phyloP scores from a whole-genome alignment of 30 jellyfish, hydroid and myxozoan genomes.

The Catostylus mosaicus region DNA sequence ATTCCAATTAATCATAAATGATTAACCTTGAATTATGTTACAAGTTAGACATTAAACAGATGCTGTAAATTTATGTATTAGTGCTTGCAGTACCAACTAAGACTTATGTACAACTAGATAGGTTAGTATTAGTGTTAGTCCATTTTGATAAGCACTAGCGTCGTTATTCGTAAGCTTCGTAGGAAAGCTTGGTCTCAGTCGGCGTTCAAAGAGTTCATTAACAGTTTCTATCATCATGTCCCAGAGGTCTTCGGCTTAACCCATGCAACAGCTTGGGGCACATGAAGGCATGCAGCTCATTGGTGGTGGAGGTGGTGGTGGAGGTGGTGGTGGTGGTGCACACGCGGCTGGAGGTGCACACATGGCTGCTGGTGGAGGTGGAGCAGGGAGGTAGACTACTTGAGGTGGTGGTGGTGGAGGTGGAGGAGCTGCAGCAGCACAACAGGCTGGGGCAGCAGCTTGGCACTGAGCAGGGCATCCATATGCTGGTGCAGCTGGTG shows the following conservation, averaged over 20 bases:
- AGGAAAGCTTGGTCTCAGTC: constrained; percentile 16
- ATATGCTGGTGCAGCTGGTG: constrained; percentile 64
- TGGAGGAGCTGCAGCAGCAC: constrained; percentile 86
- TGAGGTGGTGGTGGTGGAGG: constrained; percentile 97
- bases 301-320: constrained; percentile 80
- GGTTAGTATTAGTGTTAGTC: constrained; percentile 13
- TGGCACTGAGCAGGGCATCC: constrained; percentile 85
- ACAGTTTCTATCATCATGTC: constrained; percentile 5
- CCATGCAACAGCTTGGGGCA: constrained; percentile 85
- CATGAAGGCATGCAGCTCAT: constrained; percentile 74
- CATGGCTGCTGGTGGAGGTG: constrained; percentile 96
- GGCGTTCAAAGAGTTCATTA: constrained; percentile 32
- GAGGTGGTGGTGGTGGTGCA: constrained; percentile 82
- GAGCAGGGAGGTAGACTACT: constrained; percentile 74
- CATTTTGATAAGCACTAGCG: neutral
- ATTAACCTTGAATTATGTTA: constrained; percentile 6
- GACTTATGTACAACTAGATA: constrained; percentile 24
- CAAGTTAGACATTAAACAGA: constrained; percentile 9
- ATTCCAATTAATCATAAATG: neutral
- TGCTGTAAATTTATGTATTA: neutral
- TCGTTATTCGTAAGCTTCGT: neutral
- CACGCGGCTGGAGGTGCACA: constrained; percentile 83
- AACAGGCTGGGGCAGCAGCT: constrained; percentile 72
- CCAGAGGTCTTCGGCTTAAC: constrained; percentile 21
- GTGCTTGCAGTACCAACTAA: constrained; percentile 17